Evolutionary conservation across 2,113 vertebrate genomes (phyloP), one percentile per base, ranked within the genome.

Genomic region (Genyomyrus donnyi): DNA sequence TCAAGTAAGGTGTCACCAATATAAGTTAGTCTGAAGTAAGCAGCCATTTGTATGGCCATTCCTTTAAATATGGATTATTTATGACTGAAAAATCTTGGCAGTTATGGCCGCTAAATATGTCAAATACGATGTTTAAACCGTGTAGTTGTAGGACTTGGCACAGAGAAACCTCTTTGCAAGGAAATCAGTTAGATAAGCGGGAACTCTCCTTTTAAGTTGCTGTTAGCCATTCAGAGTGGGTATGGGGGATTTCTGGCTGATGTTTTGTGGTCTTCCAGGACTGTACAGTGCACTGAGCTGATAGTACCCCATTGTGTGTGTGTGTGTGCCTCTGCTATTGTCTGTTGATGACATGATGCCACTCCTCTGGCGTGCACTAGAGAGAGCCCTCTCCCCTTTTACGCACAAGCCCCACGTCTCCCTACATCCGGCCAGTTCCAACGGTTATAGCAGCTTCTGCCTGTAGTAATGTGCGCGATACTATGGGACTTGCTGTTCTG

Each of bases 121-220:
- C 2, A n/a, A 74, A 15, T 74, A 27, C 3, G n/a, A 31, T 74
- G 74, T 77, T 77, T 39, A 39, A n/a, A 77, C 74, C 35, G 0
- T 77, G 74, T 77, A 77, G 74, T 17, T 77, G 74, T 77, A 77
- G 15, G 74, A 77, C 31, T 42, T 17, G 92, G 89, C 85, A 91
- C 86, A 83, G 77, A 88, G 83, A 91, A 91, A 90, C 91, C 85
- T 45, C 70, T 90, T 90, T 91, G 88, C 80, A 89, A 77, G 89
- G 52, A 56, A 85, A 89, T 39, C 89, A 48, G 84, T 90, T 88
- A 90, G 86, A 89, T 89, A 91, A 83, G 88, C 49, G 52, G 84
- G 49, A 56, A 85, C n/a, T 48, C 50, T 52, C 35, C 53, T 80
- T 80, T 80, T 15, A 42, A 80, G 74, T 42, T 80, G 15, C 74